Conservation (phyloP, 2,888 invertebrate species). For the Temnothorax unifasciatus region DNA sequence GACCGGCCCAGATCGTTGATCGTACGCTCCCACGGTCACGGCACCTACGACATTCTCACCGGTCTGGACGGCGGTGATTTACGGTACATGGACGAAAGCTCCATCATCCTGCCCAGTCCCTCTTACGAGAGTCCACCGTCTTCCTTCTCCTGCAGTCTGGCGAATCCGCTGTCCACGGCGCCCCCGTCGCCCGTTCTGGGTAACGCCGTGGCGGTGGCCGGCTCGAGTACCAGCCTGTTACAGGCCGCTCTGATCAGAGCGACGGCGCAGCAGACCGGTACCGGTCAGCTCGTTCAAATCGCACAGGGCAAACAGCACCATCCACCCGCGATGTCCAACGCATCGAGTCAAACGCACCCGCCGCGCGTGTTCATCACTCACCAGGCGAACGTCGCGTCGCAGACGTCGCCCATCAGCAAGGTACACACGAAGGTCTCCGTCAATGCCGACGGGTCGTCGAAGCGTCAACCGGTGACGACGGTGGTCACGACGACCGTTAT, state of each 20-base stretch:
- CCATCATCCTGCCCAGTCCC: constrained; percentile 93
- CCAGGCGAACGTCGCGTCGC: constrained; percentile 83
- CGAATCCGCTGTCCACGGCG: constrained; percentile 87
- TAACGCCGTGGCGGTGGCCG: constrained; percentile 83
- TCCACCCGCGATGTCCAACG: constrained; percentile 80
- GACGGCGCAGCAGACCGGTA: constrained; percentile 87
- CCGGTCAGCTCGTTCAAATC: constrained; percentile 81
- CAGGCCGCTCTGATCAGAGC: constrained; percentile 92
- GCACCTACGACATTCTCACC: constrained; percentile 92
- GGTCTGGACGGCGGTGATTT: constrained; percentile 95
- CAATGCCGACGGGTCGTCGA: constrained; percentile 88
- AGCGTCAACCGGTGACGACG: constrained; percentile 89
- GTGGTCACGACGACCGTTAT: constrained; percentile 81
- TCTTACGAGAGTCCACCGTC: constrained; percentile 93
- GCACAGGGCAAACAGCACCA: constrained; percentile 54
- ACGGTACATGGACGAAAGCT: constrained; percentile 96
- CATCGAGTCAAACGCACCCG: constrained; percentile 84
- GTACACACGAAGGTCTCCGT: constrained; percentile 91
- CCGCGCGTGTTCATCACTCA: constrained; percentile 85
- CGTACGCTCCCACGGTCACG: constrained; percentile 87
- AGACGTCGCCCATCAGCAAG: constrained; percentile 87
- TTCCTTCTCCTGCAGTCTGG: constrained; percentile 86
- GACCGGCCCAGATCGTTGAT: constrained; percentile 78
- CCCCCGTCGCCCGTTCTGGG: constrained; percentile 89
- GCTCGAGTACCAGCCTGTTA: constrained; percentile 90